Evolutionary conservation across 2,113 vertebrate species (phyloP), one percentile per base, ranked within the genome.

Genomic region (Clarias batrachus): DNA sequence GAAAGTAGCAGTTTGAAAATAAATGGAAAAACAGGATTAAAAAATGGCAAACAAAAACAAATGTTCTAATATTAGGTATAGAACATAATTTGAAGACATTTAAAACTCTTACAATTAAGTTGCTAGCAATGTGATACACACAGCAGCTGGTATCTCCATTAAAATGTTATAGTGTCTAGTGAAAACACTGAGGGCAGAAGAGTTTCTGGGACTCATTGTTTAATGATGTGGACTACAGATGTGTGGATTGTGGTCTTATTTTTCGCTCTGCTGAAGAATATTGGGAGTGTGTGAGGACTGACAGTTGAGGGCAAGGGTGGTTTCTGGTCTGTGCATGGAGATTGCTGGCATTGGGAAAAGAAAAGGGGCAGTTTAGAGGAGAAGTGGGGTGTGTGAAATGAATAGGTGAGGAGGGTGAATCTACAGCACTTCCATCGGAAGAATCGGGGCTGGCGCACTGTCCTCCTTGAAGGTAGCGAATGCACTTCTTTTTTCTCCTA

Each of bases 401-500:
- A 92, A 88, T 87, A 87, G 95, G 95, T 91, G 97, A 96, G 14
- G 94, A 89, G 90, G 97, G 96, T 89, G 96, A 97, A 95, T 97
- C 97, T 97, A 98, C 96, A 96, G 96, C 96, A 96, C 97, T 97
- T 97, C 97, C 95, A 98, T 98, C 96, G 96, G 97, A 97, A 97
- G 97, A 99, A 97, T 96, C 89, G 95, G 97, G 97, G 95, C 97
- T 98, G 96, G 96, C 92, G 93, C 97, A 98, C 95, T 95, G 95
- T 97, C 96, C 96, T 95, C 95, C 96, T 94, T 98, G 97, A 97
- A 99, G 95, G 96, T 97, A 99, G 96, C 97, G 97, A 98, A 98
- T 96, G 96, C 98, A 99, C 96, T 99, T 99, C 97, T 99, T 99
- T 97, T 99, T 99, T 97, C 97, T 97, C 98, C 97, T 99, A 96